phyloP scores from a whole-genome alignment of 2,797 vertebrate species.

The Sebastolobus altivelis region DNA sequence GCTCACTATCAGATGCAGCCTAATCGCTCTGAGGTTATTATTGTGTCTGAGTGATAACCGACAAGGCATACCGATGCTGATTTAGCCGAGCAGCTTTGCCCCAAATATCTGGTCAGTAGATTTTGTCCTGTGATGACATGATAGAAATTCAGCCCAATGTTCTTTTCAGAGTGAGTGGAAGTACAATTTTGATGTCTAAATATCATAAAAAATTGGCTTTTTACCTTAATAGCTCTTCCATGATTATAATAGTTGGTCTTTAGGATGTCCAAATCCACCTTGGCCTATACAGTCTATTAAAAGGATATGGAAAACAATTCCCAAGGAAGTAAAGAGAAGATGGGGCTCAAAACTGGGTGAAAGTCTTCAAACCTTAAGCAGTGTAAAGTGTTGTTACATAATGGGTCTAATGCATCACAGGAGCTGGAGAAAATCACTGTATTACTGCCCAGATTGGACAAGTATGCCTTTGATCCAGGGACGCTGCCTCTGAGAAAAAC shows the following conservation, averaged over 20 bases:
- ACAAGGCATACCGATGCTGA: conserved; percentile 38
- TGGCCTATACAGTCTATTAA: conserved; percentile 42
- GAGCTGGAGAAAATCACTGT: conserved; percentile 64
- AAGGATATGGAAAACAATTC: conserved; percentile 23
- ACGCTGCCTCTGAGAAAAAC: conserved; percentile 44
- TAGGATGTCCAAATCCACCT: conserved; percentile 27
- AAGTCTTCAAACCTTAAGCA: conserved; percentile 26
- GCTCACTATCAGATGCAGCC: conserved; percentile 68
- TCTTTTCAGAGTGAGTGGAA: neutral
- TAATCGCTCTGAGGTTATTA: conserved; percentile 66
- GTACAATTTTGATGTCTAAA: neutral
- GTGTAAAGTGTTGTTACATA: conserved; percentile 67
- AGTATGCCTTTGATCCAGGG: conserved; percentile 66
- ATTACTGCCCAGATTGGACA: conserved; percentile 64
- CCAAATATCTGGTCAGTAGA: conserved; percentile 15
- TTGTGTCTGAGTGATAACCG: conserved; percentile 56
- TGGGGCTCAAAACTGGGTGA: conserved; percentile 50
- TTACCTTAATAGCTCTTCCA: neutral
- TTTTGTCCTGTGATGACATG: conserved; percentile 9
- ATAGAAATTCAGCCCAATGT: neutral
- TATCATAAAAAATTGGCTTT: neutral
- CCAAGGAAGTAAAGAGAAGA: conserved; percentile 38
- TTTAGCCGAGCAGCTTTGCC: conserved; percentile 24
- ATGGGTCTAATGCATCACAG: conserved; percentile 64
- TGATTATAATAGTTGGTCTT: conserved; percentile 3